These are phyloP conservation scores for Andrena trimmerana DNA, from an alignment of 2,888 invertebrate genomes.

Conservation along the genomic window DNA sequence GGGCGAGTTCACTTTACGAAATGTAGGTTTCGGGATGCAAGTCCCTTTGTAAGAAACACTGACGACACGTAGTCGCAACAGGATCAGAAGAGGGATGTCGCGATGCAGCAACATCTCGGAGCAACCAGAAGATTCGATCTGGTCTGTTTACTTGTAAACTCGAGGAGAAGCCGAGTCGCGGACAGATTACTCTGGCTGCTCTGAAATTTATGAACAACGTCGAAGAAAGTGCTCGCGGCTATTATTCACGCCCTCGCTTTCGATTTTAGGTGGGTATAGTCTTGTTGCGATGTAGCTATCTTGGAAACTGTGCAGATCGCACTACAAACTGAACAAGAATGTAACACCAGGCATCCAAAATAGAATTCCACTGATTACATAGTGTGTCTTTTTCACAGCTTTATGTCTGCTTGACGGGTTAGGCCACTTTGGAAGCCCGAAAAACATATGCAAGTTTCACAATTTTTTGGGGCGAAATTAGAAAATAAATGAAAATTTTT, in stretches of 20 bases:
- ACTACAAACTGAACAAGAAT: not conserved
- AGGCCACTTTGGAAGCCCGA: no score
- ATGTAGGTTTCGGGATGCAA: no score
- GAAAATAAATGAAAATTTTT: no score
- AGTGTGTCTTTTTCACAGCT: no score
- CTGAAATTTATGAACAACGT: slow-evolving; percentile 49
- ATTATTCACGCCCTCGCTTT: slow-evolving; percentile 35
- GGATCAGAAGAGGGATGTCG: not conserved
- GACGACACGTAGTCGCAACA: not conserved
- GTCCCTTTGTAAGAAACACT: no score
- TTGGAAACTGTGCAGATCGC: not conserved
- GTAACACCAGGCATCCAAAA: no score
- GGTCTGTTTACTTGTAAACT: slow-evolving; percentile 43
- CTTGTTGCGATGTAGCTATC: not conserved
- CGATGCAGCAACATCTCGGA: not conserved
- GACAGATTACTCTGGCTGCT: slow-evolving; percentile 1
- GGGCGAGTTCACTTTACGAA: no score
- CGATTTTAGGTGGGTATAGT: slow-evolving; percentile 2
- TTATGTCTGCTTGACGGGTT: no score
- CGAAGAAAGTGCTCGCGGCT: slow-evolving; percentile 18
- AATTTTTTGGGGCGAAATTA: no score
- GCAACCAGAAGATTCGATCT: not conserved
- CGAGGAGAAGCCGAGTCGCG: not conserved
- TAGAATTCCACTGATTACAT: no score
- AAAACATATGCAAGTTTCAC: no score